Conservation (phyloP, 64 coral and sea anemone genomes). For the Montipora sp. region DNA sequence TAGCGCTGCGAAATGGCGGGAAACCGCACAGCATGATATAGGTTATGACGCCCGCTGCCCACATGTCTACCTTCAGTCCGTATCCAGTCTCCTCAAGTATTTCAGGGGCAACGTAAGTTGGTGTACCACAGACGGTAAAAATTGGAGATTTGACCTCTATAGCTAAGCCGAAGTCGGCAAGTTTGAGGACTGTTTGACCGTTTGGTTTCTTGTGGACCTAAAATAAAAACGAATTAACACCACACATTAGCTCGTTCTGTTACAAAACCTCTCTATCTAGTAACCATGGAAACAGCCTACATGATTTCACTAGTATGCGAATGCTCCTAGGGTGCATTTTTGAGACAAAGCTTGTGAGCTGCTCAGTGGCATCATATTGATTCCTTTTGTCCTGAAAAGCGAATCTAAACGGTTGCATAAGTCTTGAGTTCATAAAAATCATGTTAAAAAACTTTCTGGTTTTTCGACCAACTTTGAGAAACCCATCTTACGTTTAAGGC, state of each 20-base stretch:
- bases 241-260: neutral
- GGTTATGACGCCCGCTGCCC: conserved; percentile 96
- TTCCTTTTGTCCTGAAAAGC: too few species aligned
- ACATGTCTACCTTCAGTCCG: conserved; percentile 94
- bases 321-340: too few species aligned
- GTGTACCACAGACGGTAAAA: conserved; percentile 96
- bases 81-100: conserved; percentile 97
- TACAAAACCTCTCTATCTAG: neutral
- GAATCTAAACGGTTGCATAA: too few species aligned
- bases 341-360: too few species aligned
- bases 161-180: conserved; percentile 97
- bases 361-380: too few species aligned
- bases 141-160: conserved; percentile 89
- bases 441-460: too few species aligned
- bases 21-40: conserved; percentile 99
- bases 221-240: neutral
- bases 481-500: too few species aligned
- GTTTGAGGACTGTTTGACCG: conserved; percentile 79
- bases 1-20: conserved; percentile 96
- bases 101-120: conserved; percentile 97
- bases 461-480: too few species aligned
- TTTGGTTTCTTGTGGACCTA: conserved; percentile 81
- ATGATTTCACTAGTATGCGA: too few species aligned
- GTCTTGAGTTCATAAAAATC: too few species aligned
- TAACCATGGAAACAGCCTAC: too few species aligned